Percentiles rank a stretch among this genome's conserved stretches.
These are phyloP conservation scores for Paradoxurus hermaphroditus DNA, from an alignment of 2,113 vertebrate species.

Conservation along the genomic window DNA sequence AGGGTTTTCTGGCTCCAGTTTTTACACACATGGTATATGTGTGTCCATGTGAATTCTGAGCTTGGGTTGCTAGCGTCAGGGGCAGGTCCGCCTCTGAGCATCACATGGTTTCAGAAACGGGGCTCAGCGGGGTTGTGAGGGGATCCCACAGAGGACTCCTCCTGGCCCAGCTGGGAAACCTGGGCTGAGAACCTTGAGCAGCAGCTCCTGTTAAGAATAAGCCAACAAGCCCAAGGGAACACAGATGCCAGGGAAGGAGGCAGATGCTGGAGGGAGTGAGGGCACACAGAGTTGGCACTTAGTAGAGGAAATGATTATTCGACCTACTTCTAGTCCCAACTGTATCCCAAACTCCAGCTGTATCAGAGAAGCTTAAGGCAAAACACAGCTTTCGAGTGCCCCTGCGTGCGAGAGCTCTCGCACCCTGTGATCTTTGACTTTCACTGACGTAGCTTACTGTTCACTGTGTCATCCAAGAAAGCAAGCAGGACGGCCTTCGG, in stretches of 20 bases:
- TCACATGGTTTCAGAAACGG: not conserved
- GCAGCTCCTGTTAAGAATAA: not conserved
- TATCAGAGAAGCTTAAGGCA: not conserved
- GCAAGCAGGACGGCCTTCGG: not conserved
- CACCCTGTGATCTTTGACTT: not conserved
- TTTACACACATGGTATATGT: not conserved
- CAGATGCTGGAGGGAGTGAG: too few species aligned
- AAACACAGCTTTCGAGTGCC: not conserved
- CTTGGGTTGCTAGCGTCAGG: too few species aligned
- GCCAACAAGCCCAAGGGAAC: not conserved
- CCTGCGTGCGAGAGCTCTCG: rapidly evolving
- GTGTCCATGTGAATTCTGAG: not conserved
- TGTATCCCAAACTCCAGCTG: not conserved
- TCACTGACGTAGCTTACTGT: not conserved
- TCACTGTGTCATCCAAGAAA: not conserved
- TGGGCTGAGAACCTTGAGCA: not conserved
- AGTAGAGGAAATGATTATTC: not conserved
- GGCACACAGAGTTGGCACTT: not conserved
- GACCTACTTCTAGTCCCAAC: not conserved
- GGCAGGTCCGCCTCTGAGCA: not conserved
- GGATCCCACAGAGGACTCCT: not conserved
- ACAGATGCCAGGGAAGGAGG: not conserved
- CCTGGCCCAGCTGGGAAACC: not conserved
- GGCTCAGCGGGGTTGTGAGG: not conserved
- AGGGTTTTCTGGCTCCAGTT: not conserved